Conservation (phyloP, 2,113 vertebrate genomes). For the Anas platyrhynchos region DNA sequence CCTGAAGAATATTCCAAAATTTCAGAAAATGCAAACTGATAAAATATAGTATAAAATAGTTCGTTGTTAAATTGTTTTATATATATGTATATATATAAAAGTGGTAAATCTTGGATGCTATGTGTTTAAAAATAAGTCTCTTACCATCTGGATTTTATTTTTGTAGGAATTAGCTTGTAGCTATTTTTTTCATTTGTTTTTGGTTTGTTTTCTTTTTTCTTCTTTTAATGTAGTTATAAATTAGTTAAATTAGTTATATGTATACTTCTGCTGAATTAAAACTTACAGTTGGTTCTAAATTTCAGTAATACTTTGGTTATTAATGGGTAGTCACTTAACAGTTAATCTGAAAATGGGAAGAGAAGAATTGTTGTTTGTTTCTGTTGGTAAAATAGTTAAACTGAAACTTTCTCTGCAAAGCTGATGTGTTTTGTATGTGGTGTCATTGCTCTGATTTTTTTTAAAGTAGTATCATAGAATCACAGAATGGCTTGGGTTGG, state of each 20-base stretch:
- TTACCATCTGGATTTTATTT: neutral
- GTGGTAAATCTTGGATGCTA: neutral
- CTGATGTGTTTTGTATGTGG: neutral
- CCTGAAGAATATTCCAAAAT: neutral
- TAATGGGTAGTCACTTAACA: neutral
- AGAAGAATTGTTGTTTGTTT: neutral
- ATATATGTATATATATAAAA: too few relatives aligned
- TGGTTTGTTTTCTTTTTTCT: neutral
- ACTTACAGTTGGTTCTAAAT: neutral
- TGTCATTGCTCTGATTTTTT: neutral
- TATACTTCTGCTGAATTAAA: neutral
- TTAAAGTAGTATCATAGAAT: too few relatives aligned
- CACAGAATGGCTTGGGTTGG: too few relatives aligned
- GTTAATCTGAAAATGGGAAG: neutral
- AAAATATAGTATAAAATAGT: neutral
- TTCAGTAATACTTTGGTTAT: neutral
- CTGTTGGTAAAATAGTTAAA: neutral
- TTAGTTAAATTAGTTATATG: neutral
- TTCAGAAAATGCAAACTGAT: neutral
- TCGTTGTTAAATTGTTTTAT: neutral
- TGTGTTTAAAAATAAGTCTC: neutral
- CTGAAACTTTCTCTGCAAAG: neutral
- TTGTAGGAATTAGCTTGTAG: neutral
- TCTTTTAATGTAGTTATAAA: neutral
- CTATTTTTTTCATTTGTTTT: neutral